These are phyloP conservation scores for Sebastes taczanowskii DNA, from an alignment of 2,797 vertebrate genomes.

Conservation along the genomic window DNA sequence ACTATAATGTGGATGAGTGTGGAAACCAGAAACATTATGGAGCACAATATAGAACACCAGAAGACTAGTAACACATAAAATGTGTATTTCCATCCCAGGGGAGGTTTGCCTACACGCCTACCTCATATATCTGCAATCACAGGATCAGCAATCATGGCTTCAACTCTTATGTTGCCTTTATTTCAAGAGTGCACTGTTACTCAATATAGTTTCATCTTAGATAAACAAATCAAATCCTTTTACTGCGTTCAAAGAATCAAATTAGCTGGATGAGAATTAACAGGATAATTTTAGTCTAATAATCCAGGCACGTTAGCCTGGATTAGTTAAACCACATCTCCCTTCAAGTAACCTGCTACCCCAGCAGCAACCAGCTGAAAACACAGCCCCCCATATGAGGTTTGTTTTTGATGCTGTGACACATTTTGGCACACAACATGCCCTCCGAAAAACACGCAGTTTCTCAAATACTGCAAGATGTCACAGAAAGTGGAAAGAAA, in stretches of 20 bases:
- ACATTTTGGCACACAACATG: background rate
- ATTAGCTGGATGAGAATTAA: background rate
- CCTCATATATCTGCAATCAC: background rate
- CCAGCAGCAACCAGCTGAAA: background rate
- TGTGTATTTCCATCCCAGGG: background rate
- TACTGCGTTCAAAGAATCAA: background rate
- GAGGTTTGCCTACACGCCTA: background rate
- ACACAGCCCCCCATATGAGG: background rate
- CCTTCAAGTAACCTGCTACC: background rate
- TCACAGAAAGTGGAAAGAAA: background rate
- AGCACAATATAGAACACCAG: background rate
- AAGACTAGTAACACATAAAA: background rate
- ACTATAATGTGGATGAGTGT: background rate
- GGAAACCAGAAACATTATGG: background rate
- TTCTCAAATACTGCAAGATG: background rate
- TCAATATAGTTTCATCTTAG: background rate
- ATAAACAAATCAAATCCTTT: background rate
- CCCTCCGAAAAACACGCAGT: background rate
- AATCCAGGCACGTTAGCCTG: background rate
- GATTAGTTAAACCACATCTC: background rate
- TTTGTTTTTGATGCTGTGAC: background rate
- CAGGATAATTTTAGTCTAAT: background rate
- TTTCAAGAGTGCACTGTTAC: background rate
- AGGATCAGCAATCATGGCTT: background rate
- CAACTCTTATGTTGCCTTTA: background rate